Evolutionary conservation across 2,113 vertebrate genomes (phyloP).

Genomic region (Pelusios castaneus): DNA sequence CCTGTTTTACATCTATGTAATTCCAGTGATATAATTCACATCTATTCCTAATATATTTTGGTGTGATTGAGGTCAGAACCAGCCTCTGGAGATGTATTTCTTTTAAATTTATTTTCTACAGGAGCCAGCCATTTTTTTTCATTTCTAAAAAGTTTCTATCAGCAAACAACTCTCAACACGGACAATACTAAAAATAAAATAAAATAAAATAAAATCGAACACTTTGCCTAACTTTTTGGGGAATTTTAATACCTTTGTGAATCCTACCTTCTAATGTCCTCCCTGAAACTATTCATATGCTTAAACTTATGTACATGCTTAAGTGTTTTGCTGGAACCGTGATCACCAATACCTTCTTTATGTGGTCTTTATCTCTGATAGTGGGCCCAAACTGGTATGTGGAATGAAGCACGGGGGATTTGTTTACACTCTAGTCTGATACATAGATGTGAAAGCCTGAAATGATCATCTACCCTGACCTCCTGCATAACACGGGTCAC

Average conservation of each 20-base stretch:
- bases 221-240: too few species aligned
- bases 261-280: background rate
- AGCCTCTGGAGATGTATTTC: background rate
- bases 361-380: background rate
- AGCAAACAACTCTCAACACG: background rate
- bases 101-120: background rate
- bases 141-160: background rate
- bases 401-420: background rate
- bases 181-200: background rate
- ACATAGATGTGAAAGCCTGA: too few species aligned
- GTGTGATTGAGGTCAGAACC: conserved; percentile 32
- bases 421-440: background rate
- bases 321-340: background rate
- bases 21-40: conserved; percentile 16
- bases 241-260: too few species aligned
- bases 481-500: too few species aligned
- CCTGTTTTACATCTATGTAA: background rate
- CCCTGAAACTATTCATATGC: background rate
- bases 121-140: background rate
- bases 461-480: too few species aligned
- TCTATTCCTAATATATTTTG: conserved; percentile 21
- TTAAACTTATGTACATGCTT: background rate
- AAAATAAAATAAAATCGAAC: too few species aligned
- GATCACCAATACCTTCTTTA: background rate
- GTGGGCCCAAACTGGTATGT: background rate